Evolutionary conservation across 2,888 invertebrate species (phyloP).

Genomic region (Heliconius hortense): DNA sequence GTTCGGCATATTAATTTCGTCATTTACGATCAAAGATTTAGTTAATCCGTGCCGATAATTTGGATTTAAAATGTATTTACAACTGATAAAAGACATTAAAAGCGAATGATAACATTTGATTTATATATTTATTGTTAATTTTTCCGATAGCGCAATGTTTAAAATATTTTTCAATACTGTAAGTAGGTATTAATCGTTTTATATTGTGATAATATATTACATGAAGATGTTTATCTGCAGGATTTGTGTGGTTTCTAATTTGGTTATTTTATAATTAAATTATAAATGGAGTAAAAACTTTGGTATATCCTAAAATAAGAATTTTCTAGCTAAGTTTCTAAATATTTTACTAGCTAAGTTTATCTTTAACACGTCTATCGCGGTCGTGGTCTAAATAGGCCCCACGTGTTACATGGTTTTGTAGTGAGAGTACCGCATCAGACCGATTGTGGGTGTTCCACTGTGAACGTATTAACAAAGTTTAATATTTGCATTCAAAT

Average conservation of each 20-base stretch:
- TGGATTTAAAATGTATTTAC: conserved; percentile 67
- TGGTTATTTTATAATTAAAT: neutral
- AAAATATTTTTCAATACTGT: neutral
- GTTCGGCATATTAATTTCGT: conserved; percentile 47
- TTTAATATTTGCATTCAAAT: no score
- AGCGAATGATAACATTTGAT: conserved; percentile 78
- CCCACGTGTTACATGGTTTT: no score
- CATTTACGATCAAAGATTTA: conserved; percentile 65
- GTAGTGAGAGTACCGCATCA: no score
- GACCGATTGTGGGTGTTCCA: no score
- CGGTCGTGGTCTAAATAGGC: no score
- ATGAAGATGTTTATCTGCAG: neutral
- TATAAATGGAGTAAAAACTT: neutral
- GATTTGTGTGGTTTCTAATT: neutral
- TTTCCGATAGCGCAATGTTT: conserved; percentile 33
- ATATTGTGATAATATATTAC: neutral
- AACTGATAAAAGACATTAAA: conserved; percentile 68
- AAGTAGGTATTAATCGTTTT: conserved; percentile 7
- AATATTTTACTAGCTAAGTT: no score
- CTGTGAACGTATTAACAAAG: no score
- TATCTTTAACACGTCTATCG: no score
- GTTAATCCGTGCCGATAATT: conserved; percentile 66
- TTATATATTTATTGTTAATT: conserved; percentile 55
- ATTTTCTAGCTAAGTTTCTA: no score
- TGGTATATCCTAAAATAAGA: no score